Percentiles rank a stretch among this genome's conserved stretches.
These are phyloP conservation scores for Limanda limanda DNA, from an alignment of 2,113 vertebrate species.

Conservation along the genomic window DNA sequence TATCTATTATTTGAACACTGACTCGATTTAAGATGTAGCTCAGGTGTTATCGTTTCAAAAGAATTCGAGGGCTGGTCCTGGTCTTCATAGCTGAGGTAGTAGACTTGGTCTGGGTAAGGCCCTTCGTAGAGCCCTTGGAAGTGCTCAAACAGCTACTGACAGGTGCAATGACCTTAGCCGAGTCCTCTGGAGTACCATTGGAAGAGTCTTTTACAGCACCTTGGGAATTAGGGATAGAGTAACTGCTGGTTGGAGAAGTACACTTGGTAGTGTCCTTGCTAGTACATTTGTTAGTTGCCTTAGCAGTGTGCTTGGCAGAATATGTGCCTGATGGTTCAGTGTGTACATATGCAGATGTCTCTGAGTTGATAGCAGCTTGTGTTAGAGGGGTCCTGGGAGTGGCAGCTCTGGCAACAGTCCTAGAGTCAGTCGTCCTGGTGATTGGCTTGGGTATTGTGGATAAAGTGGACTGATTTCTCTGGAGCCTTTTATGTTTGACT, in stretches of 20 bases:
- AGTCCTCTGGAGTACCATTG: constrained; percentile 6
- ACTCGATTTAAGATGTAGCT: background rate
- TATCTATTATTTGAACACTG: background rate
- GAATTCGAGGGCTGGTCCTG: constrained; percentile 64
- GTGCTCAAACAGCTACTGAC: constrained; percentile 34
- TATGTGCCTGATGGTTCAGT: constrained; percentile 9
- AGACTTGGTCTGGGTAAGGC: constrained; percentile 43
- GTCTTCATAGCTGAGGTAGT: constrained; percentile 68
- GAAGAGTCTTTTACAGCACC: constrained; percentile 46
- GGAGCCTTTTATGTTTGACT: constrained; percentile 26
- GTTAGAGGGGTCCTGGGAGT: constrained; percentile 16
- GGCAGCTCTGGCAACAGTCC: constrained; percentile 37
- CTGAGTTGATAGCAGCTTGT: constrained; percentile 45
- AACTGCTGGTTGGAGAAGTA: constrained; percentile 36
- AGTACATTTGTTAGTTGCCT: constrained; percentile 33
- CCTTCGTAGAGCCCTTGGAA: constrained; percentile 54
- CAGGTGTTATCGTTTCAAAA: constrained; percentile 36
- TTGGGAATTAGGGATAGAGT: constrained; percentile 28
- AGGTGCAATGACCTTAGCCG: background rate
- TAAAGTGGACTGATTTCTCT: constrained; percentile 6
- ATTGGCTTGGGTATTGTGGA: constrained; percentile 9
- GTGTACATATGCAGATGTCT: constrained; percentile 11
- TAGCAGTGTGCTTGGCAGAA: constrained; percentile 39
- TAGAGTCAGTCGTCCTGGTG: constrained; percentile 18
- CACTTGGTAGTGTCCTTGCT: constrained; percentile 33